Conservation (phyloP, 2,113 vertebrate genomes). For the Siniperca knerii region DNA sequence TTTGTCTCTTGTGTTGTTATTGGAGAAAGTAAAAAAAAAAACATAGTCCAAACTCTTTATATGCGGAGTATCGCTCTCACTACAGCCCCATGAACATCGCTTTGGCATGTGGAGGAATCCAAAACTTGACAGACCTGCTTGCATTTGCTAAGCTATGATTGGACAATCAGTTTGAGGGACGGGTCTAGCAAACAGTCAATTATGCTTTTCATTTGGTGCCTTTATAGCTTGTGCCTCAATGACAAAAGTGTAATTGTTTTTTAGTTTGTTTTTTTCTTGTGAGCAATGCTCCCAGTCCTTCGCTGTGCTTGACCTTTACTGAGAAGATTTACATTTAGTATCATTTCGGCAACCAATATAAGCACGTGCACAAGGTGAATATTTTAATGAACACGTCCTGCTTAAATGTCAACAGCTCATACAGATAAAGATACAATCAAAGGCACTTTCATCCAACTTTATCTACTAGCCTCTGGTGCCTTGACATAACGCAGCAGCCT, state of each 20-base stretch:
- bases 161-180: background rate
- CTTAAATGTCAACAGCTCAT: constrained; percentile 61
- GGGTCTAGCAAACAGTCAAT: background rate
- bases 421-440: constrained; percentile 53
- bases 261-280: constrained; percentile 31
- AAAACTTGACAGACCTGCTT: background rate
- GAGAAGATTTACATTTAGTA: constrained; percentile 21
- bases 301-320: constrained; percentile 42
- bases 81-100: background rate
- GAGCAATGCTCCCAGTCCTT: background rate
- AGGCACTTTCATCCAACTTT: constrained; percentile 31
- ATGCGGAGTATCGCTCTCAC: background rate
- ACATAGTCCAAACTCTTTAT: background rate
- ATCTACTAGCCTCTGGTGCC: constrained; percentile 29
- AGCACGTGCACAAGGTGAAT: constrained; percentile 11
- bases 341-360: constrained; percentile 37
- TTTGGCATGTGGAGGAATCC: background rate
- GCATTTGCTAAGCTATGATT: background rate
- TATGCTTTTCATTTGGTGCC: constrained; percentile 35
- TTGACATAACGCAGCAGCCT: constrained; percentile 21
- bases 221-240: constrained; percentile 10
- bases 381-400: constrained; percentile 36
- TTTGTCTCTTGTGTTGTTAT: background rate
- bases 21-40: background rate
- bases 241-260: constrained; percentile 42